A percentile compares a stretch with the other conserved stretches of the same genome.
Conservation (phyloP, 1,140 invertebrate species). For the Radopholus similis region DNA sequence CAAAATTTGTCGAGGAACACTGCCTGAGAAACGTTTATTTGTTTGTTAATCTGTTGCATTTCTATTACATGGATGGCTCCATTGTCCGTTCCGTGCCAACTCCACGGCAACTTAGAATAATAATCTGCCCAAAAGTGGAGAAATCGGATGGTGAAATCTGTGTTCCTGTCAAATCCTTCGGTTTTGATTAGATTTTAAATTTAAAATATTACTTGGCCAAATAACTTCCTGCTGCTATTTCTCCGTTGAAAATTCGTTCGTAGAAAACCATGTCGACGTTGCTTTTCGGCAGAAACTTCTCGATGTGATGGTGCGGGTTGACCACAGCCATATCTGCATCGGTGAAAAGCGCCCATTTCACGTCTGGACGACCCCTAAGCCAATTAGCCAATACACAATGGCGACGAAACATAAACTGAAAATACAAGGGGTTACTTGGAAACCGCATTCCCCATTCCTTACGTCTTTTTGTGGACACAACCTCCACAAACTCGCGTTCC, state of each 20-base stretch:
- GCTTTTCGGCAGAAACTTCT: slow-evolving; percentile 29
- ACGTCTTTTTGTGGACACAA: slow-evolving; percentile 26
- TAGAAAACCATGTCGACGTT: slow-evolving; percentile 36
- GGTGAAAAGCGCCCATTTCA: slow-evolving; percentile 42
- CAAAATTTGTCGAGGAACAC: slow-evolving; percentile 41
- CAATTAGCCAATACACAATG: slow-evolving; percentile 39
- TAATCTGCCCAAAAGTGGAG: slow-evolving; percentile 34
- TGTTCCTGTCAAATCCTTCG: slow-evolving; percentile 24
- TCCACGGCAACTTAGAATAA: slow-evolving; percentile 29
- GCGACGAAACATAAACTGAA: slow-evolving; percentile 46
- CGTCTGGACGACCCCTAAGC: slow-evolving; percentile 6
- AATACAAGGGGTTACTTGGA: not conserved
- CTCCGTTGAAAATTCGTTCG: slow-evolving; percentile 43
- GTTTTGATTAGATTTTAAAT: not conserved
- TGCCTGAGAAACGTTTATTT: slow-evolving; percentile 28
- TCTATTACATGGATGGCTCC: slow-evolving; percentile 42
- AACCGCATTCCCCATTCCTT: not conserved
- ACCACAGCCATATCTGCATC: slow-evolving; percentile 47
- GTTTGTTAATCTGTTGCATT: not conserved
- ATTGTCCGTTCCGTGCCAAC: slow-evolving; percentile 50
- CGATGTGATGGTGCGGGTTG: slow-evolving; percentile 44
- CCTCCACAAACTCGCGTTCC: not conserved
- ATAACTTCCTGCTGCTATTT: slow-evolving; percentile 44
- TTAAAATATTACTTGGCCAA: slow-evolving; percentile 19
- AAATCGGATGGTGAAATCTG: slow-evolving; percentile 26